Evolutionary conservation across 2,113 vertebrate genomes (phyloP), one percentile per base, ranked within the genome.

Genomic region (Hiodon alosoides): DNA sequence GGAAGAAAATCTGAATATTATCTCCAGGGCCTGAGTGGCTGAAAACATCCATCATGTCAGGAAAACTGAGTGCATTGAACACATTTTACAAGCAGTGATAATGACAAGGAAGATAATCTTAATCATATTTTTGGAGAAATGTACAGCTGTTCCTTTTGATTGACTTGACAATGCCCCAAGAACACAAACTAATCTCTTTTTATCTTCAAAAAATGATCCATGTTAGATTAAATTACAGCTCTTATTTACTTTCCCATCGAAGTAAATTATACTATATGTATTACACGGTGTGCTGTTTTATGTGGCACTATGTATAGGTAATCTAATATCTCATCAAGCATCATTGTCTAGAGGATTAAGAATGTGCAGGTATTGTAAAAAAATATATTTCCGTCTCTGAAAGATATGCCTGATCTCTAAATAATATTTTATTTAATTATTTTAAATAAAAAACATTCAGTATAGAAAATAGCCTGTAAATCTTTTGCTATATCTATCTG

Each of bases 401-500:
- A 72, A 77, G 77, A 77, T 60, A 61, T 58, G 53, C 69, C 70
- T 72, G 5, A 55, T 50, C 7, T 59, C 17, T 3, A 31, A 31
- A 31, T 31, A 31, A 0, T 31, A 31, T 31, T 31, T 31, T 31
- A 31, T 31, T 31, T 31, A 31, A 31, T 31, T 31, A 31, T 31
- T 31, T 31, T 31, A 31, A 31, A 31, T 31, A 31, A 59, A 16
- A 79, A 77, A 72, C 72, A 62, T 80, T 83, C 82, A 81, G 79
- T 81, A 73, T 75, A 76, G 7, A 4, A 14, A 76, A 65, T 74
- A 73, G 61, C 73, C 61, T 78, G 71, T 75, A 67, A 78, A 81
- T 77, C 79, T 81, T 75, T 79, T 57, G 66, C 65, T 46, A 58
- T 79, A 78, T 75, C 51, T 61, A 78, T 81, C 68, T 71, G 47